Evolutionary conservation across 2,888 invertebrate species (phyloP).

Genomic region (Pachymerium ferrugineum): DNA sequence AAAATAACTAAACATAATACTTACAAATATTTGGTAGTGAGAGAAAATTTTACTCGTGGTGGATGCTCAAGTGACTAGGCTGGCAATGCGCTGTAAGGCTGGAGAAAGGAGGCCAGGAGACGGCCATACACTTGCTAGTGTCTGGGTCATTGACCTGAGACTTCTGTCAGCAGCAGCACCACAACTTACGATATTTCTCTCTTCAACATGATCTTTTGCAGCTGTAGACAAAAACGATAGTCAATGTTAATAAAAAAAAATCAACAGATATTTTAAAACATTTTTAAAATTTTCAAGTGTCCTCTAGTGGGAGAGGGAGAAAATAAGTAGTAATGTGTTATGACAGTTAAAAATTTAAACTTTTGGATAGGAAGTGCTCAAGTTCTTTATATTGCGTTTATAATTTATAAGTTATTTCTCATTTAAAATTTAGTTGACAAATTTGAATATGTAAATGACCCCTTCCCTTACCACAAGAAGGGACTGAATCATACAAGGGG

Average conservation of each 20-base stretch:
- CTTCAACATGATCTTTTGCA: conserved; percentile 28
- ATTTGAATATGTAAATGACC: too few relatives aligned
- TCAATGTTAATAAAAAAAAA: background rate
- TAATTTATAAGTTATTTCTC: too few relatives aligned
- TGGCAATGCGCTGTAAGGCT: too few relatives aligned
- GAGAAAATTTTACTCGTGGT: background rate
- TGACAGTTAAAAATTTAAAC: too few relatives aligned
- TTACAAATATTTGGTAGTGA: too few relatives aligned
- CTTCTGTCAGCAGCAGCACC: conserved; percentile 23
- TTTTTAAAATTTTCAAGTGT: too few relatives aligned
- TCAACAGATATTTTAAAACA: background rate
- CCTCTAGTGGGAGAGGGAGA: too few relatives aligned
- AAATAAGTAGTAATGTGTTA: too few relatives aligned
- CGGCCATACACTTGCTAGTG: conserved; percentile 27
- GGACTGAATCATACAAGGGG: background rate
- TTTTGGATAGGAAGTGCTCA: too few relatives aligned
- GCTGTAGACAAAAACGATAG: conserved; percentile 7
- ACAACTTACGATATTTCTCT: conserved; percentile 26
- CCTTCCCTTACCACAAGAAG: background rate
- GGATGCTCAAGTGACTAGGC: background rate
- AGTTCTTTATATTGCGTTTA: too few relatives aligned
- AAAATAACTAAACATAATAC: too few relatives aligned
- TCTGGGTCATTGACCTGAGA: conserved; percentile 29
- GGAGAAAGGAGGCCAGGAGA: conserved; percentile 29
- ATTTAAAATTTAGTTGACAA: too few relatives aligned